Evolutionary conservation across 2,888 invertebrate species (phyloP).

Genomic region (Drosophila testacea): DNA sequence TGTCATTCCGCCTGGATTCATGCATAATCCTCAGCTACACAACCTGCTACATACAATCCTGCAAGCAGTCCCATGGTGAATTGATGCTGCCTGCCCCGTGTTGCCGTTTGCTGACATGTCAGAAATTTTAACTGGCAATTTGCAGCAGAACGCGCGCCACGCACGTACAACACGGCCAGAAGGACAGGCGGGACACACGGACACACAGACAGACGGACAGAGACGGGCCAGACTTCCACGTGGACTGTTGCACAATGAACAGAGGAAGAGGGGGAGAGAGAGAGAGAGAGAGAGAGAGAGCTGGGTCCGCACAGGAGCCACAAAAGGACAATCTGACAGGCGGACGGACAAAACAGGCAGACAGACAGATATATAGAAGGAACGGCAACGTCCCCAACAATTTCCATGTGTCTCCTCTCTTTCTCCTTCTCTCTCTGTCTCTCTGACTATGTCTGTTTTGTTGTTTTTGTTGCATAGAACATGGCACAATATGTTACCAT

Average conservation of each 20-base stretch:
- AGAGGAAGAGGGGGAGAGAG: background rate
- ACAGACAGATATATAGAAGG: conserved; percentile 39
- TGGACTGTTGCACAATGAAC: conserved; percentile 8
- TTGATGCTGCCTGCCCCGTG: conserved; percentile 34
- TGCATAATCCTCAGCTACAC: conserved; percentile 10
- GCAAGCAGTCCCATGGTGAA: conserved; percentile 54
- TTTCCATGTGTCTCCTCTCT: conserved; percentile 42
- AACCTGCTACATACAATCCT: conserved; percentile 4
- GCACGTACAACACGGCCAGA: conserved; percentile 56
- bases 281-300: background rate
- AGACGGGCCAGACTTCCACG: conserved; percentile 21
- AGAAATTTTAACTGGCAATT: conserved; percentile 81
- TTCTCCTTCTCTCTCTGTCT: conserved; percentile 17
- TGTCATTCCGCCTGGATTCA: conserved; percentile 2
- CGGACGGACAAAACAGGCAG: conserved; percentile 13
- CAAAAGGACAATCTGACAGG: conserved; percentile 47
- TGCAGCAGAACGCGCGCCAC: conserved; percentile 71
- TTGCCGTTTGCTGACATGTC: conserved; percentile 77
- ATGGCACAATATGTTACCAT: conserved; percentile 77
- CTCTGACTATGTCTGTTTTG: conserved; percentile 18
- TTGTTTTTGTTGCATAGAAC: conserved; percentile 67
- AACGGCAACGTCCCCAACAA: conserved; percentile 48
- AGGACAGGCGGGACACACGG: background rate
- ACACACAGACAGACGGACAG: no score
- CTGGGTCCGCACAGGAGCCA: conserved; percentile 30